These are phyloP conservation scores for Pelmatolapia mariae DNA, from an alignment of 2,113 vertebrate species.

Conservation along the genomic window DNA sequence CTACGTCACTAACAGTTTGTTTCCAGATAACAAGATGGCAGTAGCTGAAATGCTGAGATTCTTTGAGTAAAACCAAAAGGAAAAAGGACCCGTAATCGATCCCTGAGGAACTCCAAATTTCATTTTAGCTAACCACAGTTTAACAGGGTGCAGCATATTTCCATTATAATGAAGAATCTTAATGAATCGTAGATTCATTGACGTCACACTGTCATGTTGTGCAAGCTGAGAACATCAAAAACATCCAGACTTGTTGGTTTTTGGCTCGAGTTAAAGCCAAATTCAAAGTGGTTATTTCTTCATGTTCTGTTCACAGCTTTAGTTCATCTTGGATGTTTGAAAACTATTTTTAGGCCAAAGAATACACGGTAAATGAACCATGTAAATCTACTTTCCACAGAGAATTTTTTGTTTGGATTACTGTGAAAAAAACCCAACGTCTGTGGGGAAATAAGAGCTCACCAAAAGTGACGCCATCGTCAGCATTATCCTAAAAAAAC, in stretches of 20 bases:
- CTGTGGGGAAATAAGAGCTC: neutral
- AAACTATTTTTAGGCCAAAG: neutral
- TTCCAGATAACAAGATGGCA: neutral
- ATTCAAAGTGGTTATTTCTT: neutral
- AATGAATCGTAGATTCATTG: rapidly evolving
- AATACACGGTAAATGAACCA: neutral
- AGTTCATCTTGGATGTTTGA: neutral
- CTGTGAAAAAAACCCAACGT: too few species aligned
- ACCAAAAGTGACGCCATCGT: neutral
- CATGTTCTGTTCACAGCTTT: neutral
- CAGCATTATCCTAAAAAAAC: neutral
- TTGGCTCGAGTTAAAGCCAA: neutral
- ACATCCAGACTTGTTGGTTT: neutral
- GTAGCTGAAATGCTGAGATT: neutral
- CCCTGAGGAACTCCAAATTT: neutral
- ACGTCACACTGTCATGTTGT: rapidly evolving
- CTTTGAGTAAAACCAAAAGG: neutral
- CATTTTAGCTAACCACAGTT: too few species aligned
- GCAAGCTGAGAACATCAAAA: neutral
- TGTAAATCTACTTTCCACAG: neutral
- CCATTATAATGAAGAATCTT: neutral
- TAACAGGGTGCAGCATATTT: neutral
- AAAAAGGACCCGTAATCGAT: neutral
- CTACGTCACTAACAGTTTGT: neutral
- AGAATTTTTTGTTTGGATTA: neutral